These are phyloP conservation scores for Albula goreensis DNA, from an alignment of 2,113 vertebrate species.

Conservation along the genomic window DNA sequence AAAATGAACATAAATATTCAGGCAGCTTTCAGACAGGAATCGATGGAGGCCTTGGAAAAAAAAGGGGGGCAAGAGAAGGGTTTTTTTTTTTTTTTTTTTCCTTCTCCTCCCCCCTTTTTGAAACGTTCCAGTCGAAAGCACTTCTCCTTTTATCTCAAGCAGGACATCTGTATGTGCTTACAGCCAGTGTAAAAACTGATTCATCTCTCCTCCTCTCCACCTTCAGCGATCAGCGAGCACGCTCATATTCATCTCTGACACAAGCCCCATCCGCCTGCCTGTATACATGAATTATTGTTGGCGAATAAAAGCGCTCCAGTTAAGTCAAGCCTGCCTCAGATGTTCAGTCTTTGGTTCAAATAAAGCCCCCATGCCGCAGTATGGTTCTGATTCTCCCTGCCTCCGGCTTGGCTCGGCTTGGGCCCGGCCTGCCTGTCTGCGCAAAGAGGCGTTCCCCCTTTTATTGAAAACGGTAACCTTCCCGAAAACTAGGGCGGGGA, in stretches of 20 bases:
- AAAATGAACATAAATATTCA: conserved; percentile 42
- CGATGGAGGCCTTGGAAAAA: conserved; percentile 50
- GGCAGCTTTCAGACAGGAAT: conserved; percentile 42
- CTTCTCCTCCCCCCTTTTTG: conserved; percentile 7
- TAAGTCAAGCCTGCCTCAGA: conserved; percentile 36
- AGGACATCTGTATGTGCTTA: conserved; percentile 44
- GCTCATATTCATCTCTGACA: conserved; percentile 9
- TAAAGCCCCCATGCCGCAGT: not conserved
- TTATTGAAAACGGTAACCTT: not conserved
- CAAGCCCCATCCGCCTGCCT: not conserved
- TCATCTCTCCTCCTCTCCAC: conserved; percentile 31
- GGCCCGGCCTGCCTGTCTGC: too few relatives aligned
- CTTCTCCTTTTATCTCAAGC: conserved; percentile 51
- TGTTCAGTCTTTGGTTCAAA: conserved; percentile 33
- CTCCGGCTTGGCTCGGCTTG: not conserved
- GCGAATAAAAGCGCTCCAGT: conserved; percentile 31
- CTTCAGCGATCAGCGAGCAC: not conserved
- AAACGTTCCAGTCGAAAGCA: conserved; percentile 38
- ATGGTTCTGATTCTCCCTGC: conserved; percentile 20
- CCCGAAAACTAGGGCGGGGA: not conserved
- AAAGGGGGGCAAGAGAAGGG: conserved; percentile 48
- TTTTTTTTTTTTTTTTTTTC: conserved; percentile 15
- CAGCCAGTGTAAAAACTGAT: conserved; percentile 32
- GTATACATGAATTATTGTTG: conserved; percentile 25
- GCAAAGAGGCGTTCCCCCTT: not conserved